Evolutionary conservation across 2,888 invertebrate genomes (phyloP).

Genomic region (Cantharis rufa): DNA sequence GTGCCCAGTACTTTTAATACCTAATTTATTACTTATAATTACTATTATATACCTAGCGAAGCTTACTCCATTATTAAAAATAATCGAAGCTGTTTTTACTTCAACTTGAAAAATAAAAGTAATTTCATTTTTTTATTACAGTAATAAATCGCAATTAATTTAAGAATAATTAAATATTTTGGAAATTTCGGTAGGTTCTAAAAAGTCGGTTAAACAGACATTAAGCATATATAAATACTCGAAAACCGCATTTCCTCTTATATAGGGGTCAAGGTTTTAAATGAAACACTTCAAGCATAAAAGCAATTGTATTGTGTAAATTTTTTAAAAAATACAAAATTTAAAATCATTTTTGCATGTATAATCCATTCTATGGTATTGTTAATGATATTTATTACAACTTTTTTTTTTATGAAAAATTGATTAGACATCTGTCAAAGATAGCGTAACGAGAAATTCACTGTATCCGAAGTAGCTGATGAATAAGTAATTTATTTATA

Average conservation of each 20-base stretch:
- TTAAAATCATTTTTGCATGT: neutral
- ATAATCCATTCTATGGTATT: neutral
- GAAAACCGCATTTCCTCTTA: neutral
- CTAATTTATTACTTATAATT: neutral
- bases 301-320: neutral
- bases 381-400: neutral
- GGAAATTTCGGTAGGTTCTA: neutral
- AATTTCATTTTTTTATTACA: neutral
- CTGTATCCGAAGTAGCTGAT: neutral
- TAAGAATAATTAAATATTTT: neutral
- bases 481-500: neutral
- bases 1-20: neutral
- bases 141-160: neutral
- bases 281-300: neutral
- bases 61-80: neutral
- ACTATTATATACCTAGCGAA: neutral
- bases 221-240: neutral
- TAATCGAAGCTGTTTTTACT: no score
- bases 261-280: neutral
- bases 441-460: neutral
- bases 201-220: no score
- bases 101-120: neutral
- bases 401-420: neutral
- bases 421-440: neutral
- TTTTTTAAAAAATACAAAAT: neutral